phyloP scores from a whole-genome alignment of 2,888 invertebrate species.

The Stenoptilia bipunctidactyla region DNA sequence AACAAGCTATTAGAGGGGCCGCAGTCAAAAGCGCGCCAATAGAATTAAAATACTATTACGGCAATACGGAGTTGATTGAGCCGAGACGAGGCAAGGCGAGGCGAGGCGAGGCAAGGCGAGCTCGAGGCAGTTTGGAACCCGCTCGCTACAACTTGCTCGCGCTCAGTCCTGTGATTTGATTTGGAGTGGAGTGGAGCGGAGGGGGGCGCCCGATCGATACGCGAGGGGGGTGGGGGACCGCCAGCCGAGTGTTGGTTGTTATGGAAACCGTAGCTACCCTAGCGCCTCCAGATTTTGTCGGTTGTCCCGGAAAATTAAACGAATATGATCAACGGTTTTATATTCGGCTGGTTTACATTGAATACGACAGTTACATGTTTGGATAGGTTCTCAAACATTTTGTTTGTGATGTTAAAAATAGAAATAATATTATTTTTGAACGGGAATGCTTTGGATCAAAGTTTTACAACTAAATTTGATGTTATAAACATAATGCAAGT shows the following conservation, averaged over 20 bases:
- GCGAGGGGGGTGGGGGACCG: conserved; percentile 26
- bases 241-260: conserved; percentile 58
- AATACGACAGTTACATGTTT: not conserved
- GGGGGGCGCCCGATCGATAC: conserved; percentile 36
- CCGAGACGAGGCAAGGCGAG: conserved; percentile 16
- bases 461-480: too few relatives aligned
- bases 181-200: conserved; percentile 52
- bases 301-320: conserved; percentile 64
- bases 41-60: conserved; percentile 68
- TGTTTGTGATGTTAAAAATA: not conserved
- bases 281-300: conserved; percentile 63
- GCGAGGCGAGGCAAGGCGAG: conserved; percentile 6
- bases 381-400: conserved; percentile 1
- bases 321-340: conserved; percentile 55
- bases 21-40: conserved; percentile 59
- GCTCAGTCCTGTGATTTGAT: conserved; percentile 64
- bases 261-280: conserved; percentile 64
- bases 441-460: too few relatives aligned
- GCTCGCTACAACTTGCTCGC: conserved; percentile 22
- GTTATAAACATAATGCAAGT: too few relatives aligned
- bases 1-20: conserved; percentile 47
- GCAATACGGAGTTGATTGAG: conserved; percentile 64
- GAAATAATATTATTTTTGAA: not conserved
- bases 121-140: conserved; percentile 19
- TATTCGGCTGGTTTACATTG: conserved; percentile 26